Evolutionary conservation across 2,113 vertebrate genomes (phyloP).

Genomic region (Cinclus mexicanus): DNA sequence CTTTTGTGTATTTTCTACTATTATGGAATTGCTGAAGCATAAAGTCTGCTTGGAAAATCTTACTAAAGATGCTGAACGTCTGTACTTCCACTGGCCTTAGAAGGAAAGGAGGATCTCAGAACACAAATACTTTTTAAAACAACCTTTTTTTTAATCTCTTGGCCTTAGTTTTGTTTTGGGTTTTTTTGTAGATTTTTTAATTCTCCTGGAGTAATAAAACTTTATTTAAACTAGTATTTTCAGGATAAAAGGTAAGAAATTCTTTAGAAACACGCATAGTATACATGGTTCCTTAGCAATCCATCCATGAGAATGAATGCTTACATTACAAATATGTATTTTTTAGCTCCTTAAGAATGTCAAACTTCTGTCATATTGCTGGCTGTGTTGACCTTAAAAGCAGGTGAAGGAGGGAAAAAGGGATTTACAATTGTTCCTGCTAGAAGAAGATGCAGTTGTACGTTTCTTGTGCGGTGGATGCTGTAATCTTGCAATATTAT

Average conservation of each 20-base stretch:
- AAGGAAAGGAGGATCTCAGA: neutral
- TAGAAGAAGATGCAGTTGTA: neutral
- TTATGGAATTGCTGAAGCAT: neutral
- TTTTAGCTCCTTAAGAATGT: neutral
- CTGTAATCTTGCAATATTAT: neutral
- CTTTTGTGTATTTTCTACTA: neutral
- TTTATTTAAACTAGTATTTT: neutral
- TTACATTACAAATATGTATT: neutral
- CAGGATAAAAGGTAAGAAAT: neutral
- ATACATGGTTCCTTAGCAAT: neutral
- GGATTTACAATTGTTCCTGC: neutral
- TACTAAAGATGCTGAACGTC: neutral
- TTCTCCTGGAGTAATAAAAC: neutral
- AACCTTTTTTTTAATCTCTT: neutral
- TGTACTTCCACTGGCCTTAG: neutral
- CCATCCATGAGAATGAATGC: neutral
- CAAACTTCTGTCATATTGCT: neutral
- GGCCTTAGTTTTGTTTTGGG: neutral
- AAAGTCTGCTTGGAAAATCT: neutral
- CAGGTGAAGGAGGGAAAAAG: neutral
- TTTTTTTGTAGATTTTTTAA: neutral
- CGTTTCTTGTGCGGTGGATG: neutral
- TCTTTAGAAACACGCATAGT: neutral
- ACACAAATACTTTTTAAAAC: neutral
- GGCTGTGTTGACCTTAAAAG: neutral